Evolutionary conservation across 2,797 vertebrate species (phyloP), one percentile per base, ranked within the genome.

Genomic region (Meriones psammophilus): DNA sequence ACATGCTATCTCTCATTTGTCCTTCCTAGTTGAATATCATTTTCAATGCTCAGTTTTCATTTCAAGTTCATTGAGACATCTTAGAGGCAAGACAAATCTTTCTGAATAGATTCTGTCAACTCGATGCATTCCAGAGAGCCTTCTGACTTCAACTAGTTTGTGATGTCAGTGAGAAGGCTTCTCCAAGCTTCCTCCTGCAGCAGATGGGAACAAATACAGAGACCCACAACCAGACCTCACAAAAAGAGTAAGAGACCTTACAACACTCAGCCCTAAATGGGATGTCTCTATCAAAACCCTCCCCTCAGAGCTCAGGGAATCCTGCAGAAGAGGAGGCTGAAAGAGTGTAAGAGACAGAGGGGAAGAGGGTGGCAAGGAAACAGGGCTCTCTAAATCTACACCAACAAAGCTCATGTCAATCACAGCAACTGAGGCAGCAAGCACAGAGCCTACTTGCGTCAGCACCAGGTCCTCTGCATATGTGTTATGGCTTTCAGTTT

Each of bases 81-180:
- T n/a, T 39, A 88, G 88, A 89, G 42, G 13, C 42, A 71, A 94
- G 77, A 22, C 74, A 94, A 36, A 73, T 62, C 33, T 93, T 95
- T 94, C 78, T 39, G 76, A 88, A 95, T 85, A 95, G 56, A 88
- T 87, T 87, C 30, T 91, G 83, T 92, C 79, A 79, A 26, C 69
- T 89, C 71, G 73, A 64, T 69, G 66, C 74, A 91, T 95, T 89
- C 91, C 91, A 80, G 68, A 81, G 54, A 54, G 60, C 69, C 84
- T n/a, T 88, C 60, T 88, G 93, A 94, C 62, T 95, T 95, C 20
- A 91, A 88, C 91, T 90, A 64, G 28, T 56, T 94, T 77, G 73
- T 85, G 88, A 94, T 90, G 78, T 64, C 14, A 6, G 58, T 76
- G 36, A 96, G 79, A 95, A 33, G 22, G 64, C 73, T 94, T 91